These are phyloP conservation scores for Thamnophis sirtalis DNA, from an alignment of 2,113 vertebrate genomes.

Conservation along the genomic window DNA sequence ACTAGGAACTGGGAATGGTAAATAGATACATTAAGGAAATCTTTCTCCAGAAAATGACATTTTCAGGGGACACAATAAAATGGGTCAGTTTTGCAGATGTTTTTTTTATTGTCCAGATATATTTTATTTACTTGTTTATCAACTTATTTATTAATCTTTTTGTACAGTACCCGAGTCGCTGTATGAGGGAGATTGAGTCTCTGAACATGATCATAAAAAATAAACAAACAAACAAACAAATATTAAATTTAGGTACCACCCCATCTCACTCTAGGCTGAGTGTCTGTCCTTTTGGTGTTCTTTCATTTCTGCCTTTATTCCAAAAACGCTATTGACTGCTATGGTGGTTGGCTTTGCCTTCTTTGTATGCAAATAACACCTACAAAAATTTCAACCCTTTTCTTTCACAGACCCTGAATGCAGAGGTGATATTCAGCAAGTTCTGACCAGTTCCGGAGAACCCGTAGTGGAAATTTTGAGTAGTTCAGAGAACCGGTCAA, in stretches of 20 bases:
- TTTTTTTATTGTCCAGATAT: neutral
- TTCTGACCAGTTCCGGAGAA: too few relatives aligned
- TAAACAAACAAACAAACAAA: too few relatives aligned
- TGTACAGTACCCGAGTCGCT: neutral
- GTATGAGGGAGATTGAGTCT: neutral
- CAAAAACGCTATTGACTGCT: neutral
- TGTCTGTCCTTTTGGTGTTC: neutral
- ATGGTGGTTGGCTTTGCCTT: neutral
- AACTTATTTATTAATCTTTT: neutral
- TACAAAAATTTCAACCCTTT: neutral
- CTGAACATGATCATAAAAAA: neutral
- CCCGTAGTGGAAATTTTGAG: too few relatives aligned
- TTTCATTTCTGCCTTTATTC: neutral
- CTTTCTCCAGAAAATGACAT: neutral
- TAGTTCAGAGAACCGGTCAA: too few relatives aligned
- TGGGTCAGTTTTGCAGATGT: neutral
- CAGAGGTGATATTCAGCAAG: too few relatives aligned
- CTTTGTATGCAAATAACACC: neutral
- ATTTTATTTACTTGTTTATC: neutral
- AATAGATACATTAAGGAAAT: neutral
- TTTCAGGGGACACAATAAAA: neutral
- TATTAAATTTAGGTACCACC: neutral
- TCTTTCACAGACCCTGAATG: neutral
- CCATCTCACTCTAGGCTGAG: neutral
- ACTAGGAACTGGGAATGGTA: neutral